A percentile compares a stretch with the other conserved stretches of the same genome.
Evolutionary conservation across 1,140 invertebrate species (phyloP).

Genomic region (Cotesia typhae): DNA sequence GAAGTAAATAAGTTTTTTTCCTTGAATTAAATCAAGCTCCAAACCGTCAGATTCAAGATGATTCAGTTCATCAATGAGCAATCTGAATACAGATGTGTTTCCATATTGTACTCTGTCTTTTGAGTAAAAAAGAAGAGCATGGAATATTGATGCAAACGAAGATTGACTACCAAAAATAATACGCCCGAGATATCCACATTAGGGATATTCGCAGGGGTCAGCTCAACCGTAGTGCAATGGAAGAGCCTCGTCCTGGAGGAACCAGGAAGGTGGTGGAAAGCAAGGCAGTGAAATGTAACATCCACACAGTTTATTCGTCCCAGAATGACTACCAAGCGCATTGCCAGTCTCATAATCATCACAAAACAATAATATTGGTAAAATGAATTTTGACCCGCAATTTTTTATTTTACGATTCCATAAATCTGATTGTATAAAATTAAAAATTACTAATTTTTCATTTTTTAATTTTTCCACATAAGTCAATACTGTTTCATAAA

Average conservation of each 20-base stretch:
- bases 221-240: too few relatives aligned
- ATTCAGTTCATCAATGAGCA: conserved; percentile 19
- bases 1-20: background rate
- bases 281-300: conserved; percentile 12
- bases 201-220: too few relatives aligned
- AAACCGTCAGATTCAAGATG: background rate
- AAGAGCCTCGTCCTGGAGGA: too few relatives aligned
- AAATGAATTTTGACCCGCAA: too few relatives aligned
- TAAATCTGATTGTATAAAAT: conserved; percentile 17
- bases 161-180: too few relatives aligned
- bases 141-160: conserved; percentile 19
- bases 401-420: too few relatives aligned
- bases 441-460: background rate
- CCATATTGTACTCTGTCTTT: conserved; percentile 5
- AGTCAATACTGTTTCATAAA: background rate
- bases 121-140: conserved; percentile 1
- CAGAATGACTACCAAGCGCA: background rate
- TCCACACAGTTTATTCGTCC: conserved; percentile 16
- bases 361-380: too few relatives aligned
- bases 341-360: conserved; percentile 25
- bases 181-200: too few relatives aligned
- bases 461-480: background rate
- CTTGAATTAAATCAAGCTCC: background rate
- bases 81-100: conserved; percentile 11
- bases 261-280: conserved; percentile 16